phyloP scores from a whole-genome alignment of 2,797 vertebrate species.

The Platyrinchus mystaceus region DNA sequence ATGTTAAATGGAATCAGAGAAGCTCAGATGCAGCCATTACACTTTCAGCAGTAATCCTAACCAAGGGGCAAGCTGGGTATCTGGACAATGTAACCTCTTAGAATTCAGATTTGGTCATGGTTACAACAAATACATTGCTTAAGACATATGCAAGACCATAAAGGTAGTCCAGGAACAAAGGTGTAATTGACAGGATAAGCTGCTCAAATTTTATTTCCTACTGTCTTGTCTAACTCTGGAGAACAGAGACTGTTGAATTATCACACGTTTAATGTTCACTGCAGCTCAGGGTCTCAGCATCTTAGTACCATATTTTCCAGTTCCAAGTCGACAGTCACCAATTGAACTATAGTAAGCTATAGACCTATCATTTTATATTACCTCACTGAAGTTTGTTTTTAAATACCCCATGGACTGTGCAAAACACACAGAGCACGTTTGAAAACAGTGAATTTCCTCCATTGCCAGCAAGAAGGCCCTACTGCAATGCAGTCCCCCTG shows the following conservation, averaged over 20 bases:
- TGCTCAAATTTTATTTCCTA: not conserved
- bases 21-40: not conserved
- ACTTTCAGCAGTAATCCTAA: not conserved
- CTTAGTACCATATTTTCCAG: not conserved
- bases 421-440: not conserved
- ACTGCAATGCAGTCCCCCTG: not conserved
- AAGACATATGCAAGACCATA: not conserved
- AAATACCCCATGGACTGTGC: not conserved
- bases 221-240: not conserved
- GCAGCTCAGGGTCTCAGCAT: not conserved
- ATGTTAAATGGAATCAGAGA: not conserved
- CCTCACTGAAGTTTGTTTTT: not conserved
- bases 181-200: not conserved
- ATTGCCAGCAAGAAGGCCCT: not conserved
- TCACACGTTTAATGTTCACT: not conserved
- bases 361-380: not conserved
- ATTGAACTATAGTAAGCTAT: rapidly evolving
- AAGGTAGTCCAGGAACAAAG: not conserved
- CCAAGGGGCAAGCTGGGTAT: rapidly evolving
- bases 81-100: not conserved
- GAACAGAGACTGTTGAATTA: not conserved
- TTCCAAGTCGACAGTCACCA: not conserved
- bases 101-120: not conserved
- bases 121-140: not conserved
- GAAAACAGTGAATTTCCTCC: not conserved